phyloP scores from a whole-genome alignment of 2,888 invertebrate species.

The Augiades crinisus region DNA sequence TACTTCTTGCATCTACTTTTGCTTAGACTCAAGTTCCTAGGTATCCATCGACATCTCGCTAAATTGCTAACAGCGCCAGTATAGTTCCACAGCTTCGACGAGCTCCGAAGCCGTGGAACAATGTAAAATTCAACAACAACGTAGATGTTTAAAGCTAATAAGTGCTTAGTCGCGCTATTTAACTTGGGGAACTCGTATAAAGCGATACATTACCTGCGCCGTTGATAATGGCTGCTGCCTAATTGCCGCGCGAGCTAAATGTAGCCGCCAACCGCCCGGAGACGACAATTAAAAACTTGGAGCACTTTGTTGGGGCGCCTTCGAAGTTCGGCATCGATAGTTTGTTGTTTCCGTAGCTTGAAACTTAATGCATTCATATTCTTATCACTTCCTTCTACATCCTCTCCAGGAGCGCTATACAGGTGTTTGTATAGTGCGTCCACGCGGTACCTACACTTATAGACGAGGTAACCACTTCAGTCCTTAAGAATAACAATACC shows the following conservation, averaged over 20 bases:
- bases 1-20: too few species aligned
- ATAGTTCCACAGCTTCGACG: background rate
- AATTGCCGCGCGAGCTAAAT: background rate
- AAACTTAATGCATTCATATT: too few species aligned
- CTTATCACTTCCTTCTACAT: too few species aligned
- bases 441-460: too few species aligned
- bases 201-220: constrained; percentile 10
- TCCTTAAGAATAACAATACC: too few species aligned
- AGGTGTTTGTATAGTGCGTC: too few species aligned
- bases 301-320: constrained; percentile 28
- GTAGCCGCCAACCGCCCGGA: constrained; percentile 10
- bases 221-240: background rate
- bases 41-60: too few species aligned
- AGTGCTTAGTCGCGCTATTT: background rate
- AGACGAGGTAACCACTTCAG: too few species aligned
- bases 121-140: background rate
- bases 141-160: background rate
- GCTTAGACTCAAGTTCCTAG: too few species aligned
- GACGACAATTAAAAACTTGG: constrained; percentile 33
- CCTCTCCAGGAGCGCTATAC: too few species aligned
- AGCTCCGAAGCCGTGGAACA: background rate
- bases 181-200: background rate
- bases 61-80: background rate
- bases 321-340: background rate
- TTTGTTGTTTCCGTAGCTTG: background rate